Evolutionary conservation across 1,140 invertebrate genomes (phyloP), one percentile per base, ranked within the genome.

Genomic region (Leptopilina boulardi): DNA sequence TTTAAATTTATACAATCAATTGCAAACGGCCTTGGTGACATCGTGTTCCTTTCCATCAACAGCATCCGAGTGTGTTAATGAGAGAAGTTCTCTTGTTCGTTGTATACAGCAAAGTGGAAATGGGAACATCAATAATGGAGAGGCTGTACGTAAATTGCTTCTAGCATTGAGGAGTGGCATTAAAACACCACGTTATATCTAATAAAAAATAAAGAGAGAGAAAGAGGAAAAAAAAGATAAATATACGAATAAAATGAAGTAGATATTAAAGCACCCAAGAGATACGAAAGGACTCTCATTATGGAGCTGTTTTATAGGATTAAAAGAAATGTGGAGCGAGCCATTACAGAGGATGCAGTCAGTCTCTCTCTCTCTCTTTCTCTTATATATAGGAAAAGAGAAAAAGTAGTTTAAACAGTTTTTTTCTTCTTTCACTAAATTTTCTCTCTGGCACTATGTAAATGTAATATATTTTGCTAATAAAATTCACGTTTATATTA

Each of bases 1-100:
- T 70, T 70, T 89, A 59, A 86, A 86, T 80, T 75, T 89, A 30
- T 90, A 88, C 78, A 85, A 87, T 82, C 89, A 90, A 80, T 80
- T 90, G 59, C 86, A 71, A 83, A 79, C n/a, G 80, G 85, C 71
- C 74, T 78, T 89, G 73, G 66, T 42, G 74, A 86, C 83, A 13
- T 83, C 84, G n/a, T 80, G 84, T 30, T 85, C 85, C 18, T 87
- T 85, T 76, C 75, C 80, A 4, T 19, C 73, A 3, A 10, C 19
- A 10, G 41, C 71, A 0, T 30, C 74, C 26, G 74, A 83, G 6
- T 88, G 87, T 74, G 51, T 74, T 30, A 18, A 70, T 47, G 78
- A 82, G 71, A 83, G 82, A 10, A 77, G 82, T 11, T 30, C 54
- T 1, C 70, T 88, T n/a, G 80, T 82, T n/a, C 66, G 41, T 2